phyloP scores from a whole-genome alignment of 2,797 vertebrate genomes.

The Takifugu rubripes region DNA sequence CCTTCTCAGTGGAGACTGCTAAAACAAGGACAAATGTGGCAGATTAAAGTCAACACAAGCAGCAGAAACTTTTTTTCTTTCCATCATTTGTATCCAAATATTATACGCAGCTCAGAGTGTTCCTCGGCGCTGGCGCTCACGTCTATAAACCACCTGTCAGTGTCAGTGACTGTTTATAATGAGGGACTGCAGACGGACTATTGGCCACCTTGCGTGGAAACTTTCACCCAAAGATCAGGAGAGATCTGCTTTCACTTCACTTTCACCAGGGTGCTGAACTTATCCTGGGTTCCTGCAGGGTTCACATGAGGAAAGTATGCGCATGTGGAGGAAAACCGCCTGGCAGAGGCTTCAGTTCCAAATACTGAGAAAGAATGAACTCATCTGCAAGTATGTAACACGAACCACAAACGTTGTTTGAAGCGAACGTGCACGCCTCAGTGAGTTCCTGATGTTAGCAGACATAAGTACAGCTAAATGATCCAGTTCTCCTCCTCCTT shows the following conservation, averaged over 20 bases:
- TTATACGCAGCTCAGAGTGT: slow-evolving; percentile 48
- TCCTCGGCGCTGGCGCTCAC: slow-evolving; percentile 49
- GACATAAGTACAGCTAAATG: slow-evolving; percentile 71
- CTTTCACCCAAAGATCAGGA: slow-evolving; percentile 40
- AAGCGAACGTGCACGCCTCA: slow-evolving; percentile 46
- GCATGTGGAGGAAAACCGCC: slow-evolving; percentile 27
- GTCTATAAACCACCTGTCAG: slow-evolving; percentile 1
- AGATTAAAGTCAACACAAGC: slow-evolving; percentile 49
- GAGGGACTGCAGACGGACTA: slow-evolving; percentile 33
- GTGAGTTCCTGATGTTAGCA: slow-evolving; percentile 65
- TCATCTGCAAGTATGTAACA: slow-evolving; percentile 51
- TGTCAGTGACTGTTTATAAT: slow-evolving; percentile 53
- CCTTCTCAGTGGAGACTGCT: slow-evolving; percentile 1
- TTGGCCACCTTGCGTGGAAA: slow-evolving; percentile 27
- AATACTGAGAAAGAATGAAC: slow-evolving; percentile 33
- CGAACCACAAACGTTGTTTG: slow-evolving; percentile 35
- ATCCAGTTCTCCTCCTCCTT: slow-evolving; percentile 59
- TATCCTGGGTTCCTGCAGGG: slow-evolving; percentile 1
- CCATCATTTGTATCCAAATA: slow-evolving; percentile 58
- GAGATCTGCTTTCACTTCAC: slow-evolving; percentile 54
- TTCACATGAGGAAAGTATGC: slow-evolving; percentile 38
- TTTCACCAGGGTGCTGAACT: background rate
- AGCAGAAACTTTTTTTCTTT: slow-evolving; percentile 35
- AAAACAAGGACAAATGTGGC: slow-evolving; percentile 28
- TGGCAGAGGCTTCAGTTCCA: slow-evolving; percentile 39